phyloP scores from a whole-genome alignment of 1,140 invertebrate species.

The Heliconius nattereri region DNA sequence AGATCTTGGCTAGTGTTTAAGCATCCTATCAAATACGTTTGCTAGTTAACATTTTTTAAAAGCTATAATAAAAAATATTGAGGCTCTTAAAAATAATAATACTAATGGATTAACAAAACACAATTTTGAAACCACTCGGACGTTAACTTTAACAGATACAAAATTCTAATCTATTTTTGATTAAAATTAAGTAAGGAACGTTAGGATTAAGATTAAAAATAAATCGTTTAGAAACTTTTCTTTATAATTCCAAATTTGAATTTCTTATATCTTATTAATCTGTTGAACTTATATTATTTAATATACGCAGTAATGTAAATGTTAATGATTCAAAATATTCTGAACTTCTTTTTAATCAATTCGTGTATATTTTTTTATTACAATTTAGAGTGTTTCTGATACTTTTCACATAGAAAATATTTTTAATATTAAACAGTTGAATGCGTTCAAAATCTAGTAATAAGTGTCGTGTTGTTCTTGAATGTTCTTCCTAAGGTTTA shows the following conservation, averaged over 20 bases:
- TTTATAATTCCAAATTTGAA: not conserved
- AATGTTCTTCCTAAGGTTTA: not conserved
- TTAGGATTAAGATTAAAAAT: constrained; percentile 31
- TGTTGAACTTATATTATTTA: not conserved
- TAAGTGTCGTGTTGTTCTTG: constrained; percentile 12
- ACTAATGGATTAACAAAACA: not conserved
- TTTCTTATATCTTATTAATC: constrained; percentile 6
- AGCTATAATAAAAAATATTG: not conserved
- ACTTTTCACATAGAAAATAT: not conserved
- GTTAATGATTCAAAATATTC: not conserved
- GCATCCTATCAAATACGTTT: too few species aligned
- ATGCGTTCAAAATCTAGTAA: not conserved
- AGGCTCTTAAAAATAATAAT: not conserved
- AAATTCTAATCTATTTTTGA: constrained; percentile 50
- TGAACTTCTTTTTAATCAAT: not conserved
- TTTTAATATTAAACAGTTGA: constrained; percentile 13
- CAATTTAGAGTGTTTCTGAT: not conserved
- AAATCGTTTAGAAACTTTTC: not conserved
- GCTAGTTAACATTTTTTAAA: too few species aligned
- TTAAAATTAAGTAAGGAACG: constrained; percentile 33
- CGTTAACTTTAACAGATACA: constrained; percentile 33
- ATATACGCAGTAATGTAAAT: not conserved
- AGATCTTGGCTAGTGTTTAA: too few species aligned
- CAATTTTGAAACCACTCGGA: constrained; percentile 13
- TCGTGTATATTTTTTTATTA: not conserved